phyloP scores from a whole-genome alignment of 2,113 vertebrate genomes.

The Oreotragus oreotragus region DNA sequence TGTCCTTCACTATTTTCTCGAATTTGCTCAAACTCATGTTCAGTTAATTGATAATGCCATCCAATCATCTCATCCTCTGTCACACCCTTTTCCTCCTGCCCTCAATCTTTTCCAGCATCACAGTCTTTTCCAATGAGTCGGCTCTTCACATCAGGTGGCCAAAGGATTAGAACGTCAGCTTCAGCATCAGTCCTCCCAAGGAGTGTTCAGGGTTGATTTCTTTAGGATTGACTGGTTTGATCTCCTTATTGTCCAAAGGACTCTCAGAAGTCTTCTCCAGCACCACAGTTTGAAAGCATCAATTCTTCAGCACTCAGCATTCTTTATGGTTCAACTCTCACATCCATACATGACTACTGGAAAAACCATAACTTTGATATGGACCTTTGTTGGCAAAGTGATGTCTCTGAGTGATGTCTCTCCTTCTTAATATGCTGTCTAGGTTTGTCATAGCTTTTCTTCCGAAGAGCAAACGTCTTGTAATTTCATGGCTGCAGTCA shows the following conservation, averaged over 20 bases:
- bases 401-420: not conserved
- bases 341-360: not conserved
- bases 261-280: not conserved
- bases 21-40: not conserved
- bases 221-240: not conserved
- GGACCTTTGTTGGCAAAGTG: not conserved
- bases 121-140: not conserved
- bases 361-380: not conserved
- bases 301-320: not conserved
- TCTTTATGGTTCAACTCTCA: not conserved
- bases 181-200: not conserved
- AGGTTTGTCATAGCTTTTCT: not conserved
- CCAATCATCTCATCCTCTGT: not conserved
- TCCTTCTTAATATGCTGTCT: not conserved
- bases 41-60: not conserved
- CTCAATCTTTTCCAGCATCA: not conserved
- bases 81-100: not conserved
- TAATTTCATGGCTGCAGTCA: not conserved
- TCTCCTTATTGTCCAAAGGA: not conserved
- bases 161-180: not conserved
- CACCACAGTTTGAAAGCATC: not conserved
- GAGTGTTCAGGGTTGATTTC: not conserved
- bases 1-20: not conserved
- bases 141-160: not conserved
- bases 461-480: not conserved